Conservation (phyloP, 2,888 invertebrate species). For the Campoplex capitator region DNA sequence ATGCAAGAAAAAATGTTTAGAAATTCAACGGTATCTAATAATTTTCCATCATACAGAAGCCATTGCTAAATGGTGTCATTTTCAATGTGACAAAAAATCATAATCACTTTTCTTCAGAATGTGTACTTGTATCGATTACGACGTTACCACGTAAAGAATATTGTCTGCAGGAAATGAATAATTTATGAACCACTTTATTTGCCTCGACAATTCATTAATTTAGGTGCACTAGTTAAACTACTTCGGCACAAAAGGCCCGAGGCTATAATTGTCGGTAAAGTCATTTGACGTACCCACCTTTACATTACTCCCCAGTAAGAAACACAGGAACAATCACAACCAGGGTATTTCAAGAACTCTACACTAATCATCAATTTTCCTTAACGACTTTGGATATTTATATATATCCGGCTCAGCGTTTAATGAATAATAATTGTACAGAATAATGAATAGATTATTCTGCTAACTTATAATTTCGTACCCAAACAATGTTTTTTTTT, state of each 20-base stretch:
- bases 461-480: not conserved
- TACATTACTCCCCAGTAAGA: not conserved
- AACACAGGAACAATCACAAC: not conserved
- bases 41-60: not conserved
- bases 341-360: not conserved
- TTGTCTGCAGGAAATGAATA: not conserved
- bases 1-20: not conserved
- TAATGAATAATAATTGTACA: not conserved
- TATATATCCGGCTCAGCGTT: not conserved
- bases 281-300: not conserved
- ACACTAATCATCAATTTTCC: not conserved
- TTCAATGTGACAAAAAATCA: not conserved
- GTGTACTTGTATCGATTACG: not conserved
- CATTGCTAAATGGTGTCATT: not conserved
- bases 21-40: not conserved
- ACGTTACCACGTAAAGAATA: not conserved
- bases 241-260: not conserved
- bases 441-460: not conserved
- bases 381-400: not conserved
- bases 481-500: no score
- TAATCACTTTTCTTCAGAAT: not conserved
- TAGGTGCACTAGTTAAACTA: not conserved
- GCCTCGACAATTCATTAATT: not conserved
- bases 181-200: not conserved
- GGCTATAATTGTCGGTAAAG: not conserved